Conservation (phyloP, 1,140 invertebrate species). For the Aradophagus sp. region DNA sequence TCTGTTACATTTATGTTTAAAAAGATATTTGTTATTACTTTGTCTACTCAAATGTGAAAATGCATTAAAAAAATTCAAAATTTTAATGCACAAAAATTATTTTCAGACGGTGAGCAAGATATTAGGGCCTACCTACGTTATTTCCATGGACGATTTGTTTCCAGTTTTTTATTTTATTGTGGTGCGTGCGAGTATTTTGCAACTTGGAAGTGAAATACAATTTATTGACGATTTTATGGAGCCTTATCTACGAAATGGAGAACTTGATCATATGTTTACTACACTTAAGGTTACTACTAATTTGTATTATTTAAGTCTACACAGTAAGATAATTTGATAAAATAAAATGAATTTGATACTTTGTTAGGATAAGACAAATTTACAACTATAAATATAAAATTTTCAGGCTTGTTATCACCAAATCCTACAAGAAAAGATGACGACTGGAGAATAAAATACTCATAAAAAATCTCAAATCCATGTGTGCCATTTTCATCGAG, state of each 20-base stretch:
- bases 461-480: slow-evolving; percentile 23
- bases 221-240: slow-evolving; percentile 90
- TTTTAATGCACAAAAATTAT: too few relatives aligned
- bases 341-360: too few relatives aligned
- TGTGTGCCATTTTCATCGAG: slow-evolving; percentile 25
- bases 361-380: neutral
- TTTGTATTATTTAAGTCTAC: slow-evolving; percentile 19
- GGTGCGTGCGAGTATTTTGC: slow-evolving; percentile 84
- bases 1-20: too few relatives aligned
- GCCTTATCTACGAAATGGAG: slow-evolving; percentile 82
- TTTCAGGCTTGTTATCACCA: slow-evolving; percentile 82
- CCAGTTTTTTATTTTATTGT: slow-evolving; percentile 91
- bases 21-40: too few relatives aligned
- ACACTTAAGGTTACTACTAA: slow-evolving; percentile 78
- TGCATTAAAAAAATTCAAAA: neutral
- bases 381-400: neutral
- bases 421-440: slow-evolving; percentile 83
- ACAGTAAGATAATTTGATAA: too few relatives aligned
- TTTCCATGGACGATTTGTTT: slow-evolving; percentile 91
- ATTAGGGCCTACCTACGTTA: slow-evolving; percentile 78
- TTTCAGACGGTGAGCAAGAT: slow-evolving; percentile 75
- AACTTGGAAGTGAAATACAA: slow-evolving; percentile 89
- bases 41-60: too few relatives aligned
- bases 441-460: slow-evolving; percentile 40
- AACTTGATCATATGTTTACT: slow-evolving; percentile 89